Evolutionary conservation across 2,113 vertebrate species (phyloP).

Genomic region (Puffinus mauretanicus): DNA sequence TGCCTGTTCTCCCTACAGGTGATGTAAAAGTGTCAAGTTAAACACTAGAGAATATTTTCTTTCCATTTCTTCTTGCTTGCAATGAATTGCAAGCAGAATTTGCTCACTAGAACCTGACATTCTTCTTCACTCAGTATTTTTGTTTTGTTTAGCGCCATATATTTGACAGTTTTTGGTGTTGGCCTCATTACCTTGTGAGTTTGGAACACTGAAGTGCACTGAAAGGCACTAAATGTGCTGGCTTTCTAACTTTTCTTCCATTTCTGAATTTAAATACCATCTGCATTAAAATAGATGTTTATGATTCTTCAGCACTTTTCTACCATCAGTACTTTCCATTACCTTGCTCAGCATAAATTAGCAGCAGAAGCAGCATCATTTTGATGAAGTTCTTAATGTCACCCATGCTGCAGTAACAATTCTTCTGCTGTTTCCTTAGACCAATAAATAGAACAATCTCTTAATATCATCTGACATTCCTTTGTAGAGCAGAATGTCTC

Average conservation of each 20-base stretch:
- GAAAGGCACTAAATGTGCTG: neutral
- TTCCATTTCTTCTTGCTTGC: neutral
- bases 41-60: neutral
- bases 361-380: neutral
- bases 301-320: conserved; percentile 26
- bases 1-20: neutral
- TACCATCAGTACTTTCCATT: conserved; percentile 3
- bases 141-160: neutral
- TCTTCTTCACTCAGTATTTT: neutral
- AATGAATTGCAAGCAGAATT: neutral
- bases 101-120: neutral
- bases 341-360: conserved; percentile 48
- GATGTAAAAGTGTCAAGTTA: neutral
- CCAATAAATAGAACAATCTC: neutral
- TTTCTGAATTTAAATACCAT: conserved; percentile 29
- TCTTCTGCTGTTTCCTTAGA: conserved; percentile 7
- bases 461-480: neutral
- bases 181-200: neutral
- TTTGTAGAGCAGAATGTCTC: neutral
- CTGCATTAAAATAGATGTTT: conserved; percentile 1
- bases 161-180: neutral
- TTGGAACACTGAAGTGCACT: neutral
- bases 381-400: conserved; percentile 16
- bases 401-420: neutral
- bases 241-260: neutral